These are phyloP conservation scores for Drosophila kanekoi DNA, from an alignment of 2,888 invertebrate species.

Conservation along the genomic window DNA sequence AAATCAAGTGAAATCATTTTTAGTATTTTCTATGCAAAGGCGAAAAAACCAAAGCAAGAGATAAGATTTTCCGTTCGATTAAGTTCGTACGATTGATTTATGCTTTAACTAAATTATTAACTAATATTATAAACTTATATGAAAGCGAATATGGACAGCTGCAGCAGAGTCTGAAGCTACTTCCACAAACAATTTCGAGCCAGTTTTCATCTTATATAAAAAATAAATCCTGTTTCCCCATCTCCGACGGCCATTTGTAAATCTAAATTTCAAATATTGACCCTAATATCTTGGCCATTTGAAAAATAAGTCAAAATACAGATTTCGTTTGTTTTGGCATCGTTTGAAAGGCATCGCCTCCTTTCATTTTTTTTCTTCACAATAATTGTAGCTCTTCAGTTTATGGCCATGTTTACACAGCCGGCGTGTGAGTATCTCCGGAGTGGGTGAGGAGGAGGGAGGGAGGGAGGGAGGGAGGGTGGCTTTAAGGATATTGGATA, in stretches of 20 bases:
- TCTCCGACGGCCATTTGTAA: not conserved
- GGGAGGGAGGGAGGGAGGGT: not conserved
- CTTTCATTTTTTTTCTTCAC: constrained; percentile 51
- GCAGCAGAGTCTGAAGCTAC: no score
- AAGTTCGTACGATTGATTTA: no score
- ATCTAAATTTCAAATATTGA: constrained; percentile 5
- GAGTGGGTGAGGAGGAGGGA: no score
- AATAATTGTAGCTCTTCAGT: constrained; percentile 52
- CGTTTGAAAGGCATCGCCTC: constrained; percentile 48
- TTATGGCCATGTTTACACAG: constrained; percentile 73
- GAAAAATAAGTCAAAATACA: constrained; percentile 25
- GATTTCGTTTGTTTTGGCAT: constrained; percentile 15
- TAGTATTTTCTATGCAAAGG: no score
- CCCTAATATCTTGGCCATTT: constrained; percentile 21
- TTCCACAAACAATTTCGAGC: no score
- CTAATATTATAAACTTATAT: no score
- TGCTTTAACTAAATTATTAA: no score
- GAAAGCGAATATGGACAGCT: no score
- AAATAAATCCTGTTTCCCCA: not conserved
- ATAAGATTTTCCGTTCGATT: not conserved
- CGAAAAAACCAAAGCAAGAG: not conserved
- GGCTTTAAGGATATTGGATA: constrained; percentile 7
- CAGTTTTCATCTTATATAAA: no score
- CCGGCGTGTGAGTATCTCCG: constrained; percentile 23
- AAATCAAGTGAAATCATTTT: not conserved